Evolutionary conservation across 2,888 invertebrate species (phyloP).

Genomic region (Pyrrhia umbra): DNA sequence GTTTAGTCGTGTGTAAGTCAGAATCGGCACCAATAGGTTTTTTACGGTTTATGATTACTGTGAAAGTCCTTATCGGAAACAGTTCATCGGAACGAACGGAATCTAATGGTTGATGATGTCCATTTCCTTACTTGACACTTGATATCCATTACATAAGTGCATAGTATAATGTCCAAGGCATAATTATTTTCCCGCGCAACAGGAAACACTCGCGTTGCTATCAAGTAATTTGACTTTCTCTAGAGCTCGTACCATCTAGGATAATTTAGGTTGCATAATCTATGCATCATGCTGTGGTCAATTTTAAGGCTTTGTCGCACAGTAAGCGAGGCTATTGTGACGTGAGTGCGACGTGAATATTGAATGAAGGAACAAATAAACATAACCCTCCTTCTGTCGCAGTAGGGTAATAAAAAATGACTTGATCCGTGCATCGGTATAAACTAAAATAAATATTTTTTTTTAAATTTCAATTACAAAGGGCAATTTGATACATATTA

Average conservation of each 20-base stretch:
- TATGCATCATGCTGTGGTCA: constrained; percentile 41
- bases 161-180: constrained; percentile 35
- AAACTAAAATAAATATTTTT: no score
- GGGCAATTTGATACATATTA: no score
- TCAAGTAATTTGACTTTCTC: constrained; percentile 47
- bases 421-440: no score
- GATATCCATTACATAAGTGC: constrained; percentile 17
- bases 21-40: no score
- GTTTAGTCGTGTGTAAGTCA: no score
- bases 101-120: not conserved
- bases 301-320: constrained; percentile 6
- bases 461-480: no score
- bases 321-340: not conserved
- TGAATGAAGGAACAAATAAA: no score
- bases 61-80: no score
- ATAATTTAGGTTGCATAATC: constrained; percentile 48
- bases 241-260: constrained; percentile 36
- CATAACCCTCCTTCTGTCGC: no score
- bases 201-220: constrained; percentile 35
- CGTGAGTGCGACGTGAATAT: no score
- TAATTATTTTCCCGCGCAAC: constrained; percentile 34
- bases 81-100: not conserved
- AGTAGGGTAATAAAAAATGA: no score
- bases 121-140: not conserved
- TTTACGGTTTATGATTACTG: no score